Percentiles rank a stretch among this genome's conserved stretches.
Conservation (phyloP, 2,797 vertebrate species). For the Cirrhinus mrigala region DNA sequence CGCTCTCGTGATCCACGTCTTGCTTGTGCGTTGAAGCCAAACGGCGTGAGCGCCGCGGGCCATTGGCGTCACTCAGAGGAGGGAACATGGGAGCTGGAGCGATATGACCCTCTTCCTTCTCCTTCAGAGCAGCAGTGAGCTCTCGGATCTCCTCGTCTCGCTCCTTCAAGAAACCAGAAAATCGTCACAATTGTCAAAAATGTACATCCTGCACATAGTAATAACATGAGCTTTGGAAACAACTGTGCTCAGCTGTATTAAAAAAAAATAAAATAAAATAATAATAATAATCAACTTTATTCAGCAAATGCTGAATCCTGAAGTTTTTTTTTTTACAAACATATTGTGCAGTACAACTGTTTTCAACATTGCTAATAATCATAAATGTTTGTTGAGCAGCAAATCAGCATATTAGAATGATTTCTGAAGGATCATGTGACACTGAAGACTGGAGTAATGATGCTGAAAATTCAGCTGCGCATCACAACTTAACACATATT, state of each 20-base stretch:
- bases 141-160: conserved; percentile 88
- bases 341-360: not conserved
- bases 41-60: conserved; percentile 83
- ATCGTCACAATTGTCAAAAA: not conserved
- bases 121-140: conserved; percentile 80
- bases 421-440: too few relatives aligned
- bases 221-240: not conserved
- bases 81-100: not conserved
- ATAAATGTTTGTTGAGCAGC: too few relatives aligned
- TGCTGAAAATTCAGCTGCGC: too few relatives aligned
- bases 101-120: conserved; percentile 52
- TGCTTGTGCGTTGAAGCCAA: conserved; percentile 68
- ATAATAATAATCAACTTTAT: not conserved
- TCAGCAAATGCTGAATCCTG: too few relatives aligned
- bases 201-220: not conserved
- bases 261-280: not conserved
- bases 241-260: not conserved
- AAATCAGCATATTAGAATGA: not conserved
- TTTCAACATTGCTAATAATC: not conserved
- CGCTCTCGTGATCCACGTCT: conserved; percentile 62
- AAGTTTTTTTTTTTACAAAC: too few relatives aligned
- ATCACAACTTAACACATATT: too few relatives aligned
- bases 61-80: conserved; percentile 42
- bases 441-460: too few relatives aligned
- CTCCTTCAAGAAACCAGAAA: conserved; percentile 73